phyloP scores from a whole-genome alignment of 2,888 invertebrate genomes.

The Drosophila diplacantha region DNA sequence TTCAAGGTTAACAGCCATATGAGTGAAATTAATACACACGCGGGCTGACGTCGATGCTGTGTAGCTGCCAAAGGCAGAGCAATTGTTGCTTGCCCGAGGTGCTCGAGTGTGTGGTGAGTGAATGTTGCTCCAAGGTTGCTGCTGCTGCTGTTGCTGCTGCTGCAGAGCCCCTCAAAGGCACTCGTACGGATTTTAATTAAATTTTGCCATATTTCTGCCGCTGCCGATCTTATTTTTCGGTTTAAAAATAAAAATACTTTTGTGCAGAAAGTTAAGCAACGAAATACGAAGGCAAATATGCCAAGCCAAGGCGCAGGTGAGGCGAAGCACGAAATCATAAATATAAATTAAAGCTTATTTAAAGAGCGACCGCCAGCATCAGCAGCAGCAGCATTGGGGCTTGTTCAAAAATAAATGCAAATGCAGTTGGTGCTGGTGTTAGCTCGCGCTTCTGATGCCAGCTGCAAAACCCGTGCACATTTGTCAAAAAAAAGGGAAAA shows the following conservation, averaged over 20 bases:
- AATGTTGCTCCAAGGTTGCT: conserved; percentile 61
- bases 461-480: conserved; percentile 35
- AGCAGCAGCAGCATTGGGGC: conserved; percentile 7
- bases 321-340: conserved; percentile 42
- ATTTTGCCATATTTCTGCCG: conserved; percentile 48
- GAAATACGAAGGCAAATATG: conserved; percentile 26
- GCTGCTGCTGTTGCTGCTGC: conserved; percentile 32
- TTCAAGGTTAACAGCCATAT: conserved; percentile 64
- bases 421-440: conserved; percentile 28
- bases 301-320: conserved; percentile 29
- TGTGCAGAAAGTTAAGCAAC: conserved; percentile 49
- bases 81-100: conserved; percentile 41
- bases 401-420: conserved; percentile 36
- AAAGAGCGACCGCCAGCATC: conserved; percentile 15
- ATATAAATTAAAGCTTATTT: conserved; percentile 64
- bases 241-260: conserved; percentile 54
- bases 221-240: conserved; percentile 30
- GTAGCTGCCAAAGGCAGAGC: conserved; percentile 60
- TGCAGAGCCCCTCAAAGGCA: conserved; percentile 37
- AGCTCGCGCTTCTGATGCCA: conserved; percentile 17
- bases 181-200: conserved; percentile 61
- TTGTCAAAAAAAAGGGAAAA: conserved; percentile 45
- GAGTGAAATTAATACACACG: conserved; percentile 66
- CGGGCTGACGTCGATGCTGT: conserved; percentile 38
- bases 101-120: conserved; percentile 39